Percentiles rank a stretch among this genome's conserved stretches.
phyloP scores from a whole-genome alignment of 1,140 invertebrate genomes.

The Atta texana region DNA sequence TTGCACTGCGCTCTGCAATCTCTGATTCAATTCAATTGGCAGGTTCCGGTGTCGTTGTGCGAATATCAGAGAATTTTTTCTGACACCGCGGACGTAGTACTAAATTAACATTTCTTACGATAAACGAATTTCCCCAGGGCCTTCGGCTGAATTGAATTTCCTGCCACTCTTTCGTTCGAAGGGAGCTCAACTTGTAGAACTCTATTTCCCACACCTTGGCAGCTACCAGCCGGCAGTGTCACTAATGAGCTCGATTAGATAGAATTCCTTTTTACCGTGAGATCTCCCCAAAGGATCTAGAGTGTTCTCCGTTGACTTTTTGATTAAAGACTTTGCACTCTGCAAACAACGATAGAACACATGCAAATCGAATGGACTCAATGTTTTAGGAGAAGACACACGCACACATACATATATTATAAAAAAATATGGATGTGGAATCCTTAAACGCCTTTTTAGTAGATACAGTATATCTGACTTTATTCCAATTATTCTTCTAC shows the following conservation, averaged over 20 bases:
- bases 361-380: not conserved
- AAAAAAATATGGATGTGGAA: too few species aligned
- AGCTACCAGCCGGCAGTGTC: conserved; percentile 7
- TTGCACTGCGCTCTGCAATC: conserved; percentile 43
- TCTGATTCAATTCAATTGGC: conserved; percentile 53
- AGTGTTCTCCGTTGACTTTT: conserved; percentile 9
- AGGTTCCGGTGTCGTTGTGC: conserved; percentile 49
- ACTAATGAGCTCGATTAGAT: conserved; percentile 57
- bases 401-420: too few species aligned
- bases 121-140: conserved; percentile 57
- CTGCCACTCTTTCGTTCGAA: conserved; percentile 33
- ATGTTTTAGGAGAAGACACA: not conserved
- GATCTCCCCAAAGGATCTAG: conserved; percentile 4
- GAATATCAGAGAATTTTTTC: conserved; percentile 52
- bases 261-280: conserved; percentile 30
- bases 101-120: conserved; percentile 61
- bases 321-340: conserved; percentile 25
- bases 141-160: conserved; percentile 51
- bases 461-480: too few species aligned
- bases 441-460: too few species aligned
- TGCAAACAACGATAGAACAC: not conserved
- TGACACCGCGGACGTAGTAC: not conserved
- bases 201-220: conserved; percentile 30
- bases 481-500: too few species aligned
- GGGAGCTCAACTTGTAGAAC: conserved; percentile 17